phyloP scores from a whole-genome alignment of 2,888 invertebrate species.

The Acanthacorydalis orientalis region DNA sequence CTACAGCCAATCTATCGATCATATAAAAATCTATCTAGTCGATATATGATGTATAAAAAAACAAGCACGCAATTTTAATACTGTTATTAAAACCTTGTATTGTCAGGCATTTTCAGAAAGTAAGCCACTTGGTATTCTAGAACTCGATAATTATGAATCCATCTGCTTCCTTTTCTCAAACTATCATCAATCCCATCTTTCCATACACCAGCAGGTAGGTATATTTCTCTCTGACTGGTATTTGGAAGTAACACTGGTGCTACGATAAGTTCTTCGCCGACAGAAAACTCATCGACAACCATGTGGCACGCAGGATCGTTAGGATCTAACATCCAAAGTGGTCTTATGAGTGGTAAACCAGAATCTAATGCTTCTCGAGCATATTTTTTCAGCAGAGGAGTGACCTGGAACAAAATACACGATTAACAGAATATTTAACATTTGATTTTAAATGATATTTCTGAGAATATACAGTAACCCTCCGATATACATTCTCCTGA shows the following conservation, averaged over 20 bases:
- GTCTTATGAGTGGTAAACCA: conserved; percentile 71
- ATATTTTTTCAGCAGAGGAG: conserved; percentile 59
- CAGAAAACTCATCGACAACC: conserved; percentile 71
- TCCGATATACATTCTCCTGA: no score
- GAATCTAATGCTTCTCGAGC: conserved; percentile 62
- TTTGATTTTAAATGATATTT: no score
- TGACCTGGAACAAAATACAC: conserved; percentile 32
- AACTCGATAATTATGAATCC: conserved; percentile 79
- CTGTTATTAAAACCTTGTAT: conserved; percentile 48
- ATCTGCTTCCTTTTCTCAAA: conserved; percentile 69
- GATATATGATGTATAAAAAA: no score
- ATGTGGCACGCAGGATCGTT: conserved; percentile 59
- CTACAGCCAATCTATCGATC: no score
- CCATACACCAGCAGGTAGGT: conserved; percentile 85
- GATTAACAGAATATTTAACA: not conserved
- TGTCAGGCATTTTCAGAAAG: conserved; percentile 71
- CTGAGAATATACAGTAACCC: no score
- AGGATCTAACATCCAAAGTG: conserved; percentile 79
- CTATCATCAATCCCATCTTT: conserved; percentile 80
- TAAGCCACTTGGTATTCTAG: conserved; percentile 65
- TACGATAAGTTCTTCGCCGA: conserved; percentile 80
- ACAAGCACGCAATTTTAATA: no score
- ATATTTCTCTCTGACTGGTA: conserved; percentile 60
- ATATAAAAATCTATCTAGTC: no score
- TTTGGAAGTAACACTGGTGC: conserved; percentile 67